Evolutionary conservation across 2,113 vertebrate genomes (phyloP), one percentile per base, ranked within the genome.

Genomic region (Rhinoderma darwinii): DNA sequence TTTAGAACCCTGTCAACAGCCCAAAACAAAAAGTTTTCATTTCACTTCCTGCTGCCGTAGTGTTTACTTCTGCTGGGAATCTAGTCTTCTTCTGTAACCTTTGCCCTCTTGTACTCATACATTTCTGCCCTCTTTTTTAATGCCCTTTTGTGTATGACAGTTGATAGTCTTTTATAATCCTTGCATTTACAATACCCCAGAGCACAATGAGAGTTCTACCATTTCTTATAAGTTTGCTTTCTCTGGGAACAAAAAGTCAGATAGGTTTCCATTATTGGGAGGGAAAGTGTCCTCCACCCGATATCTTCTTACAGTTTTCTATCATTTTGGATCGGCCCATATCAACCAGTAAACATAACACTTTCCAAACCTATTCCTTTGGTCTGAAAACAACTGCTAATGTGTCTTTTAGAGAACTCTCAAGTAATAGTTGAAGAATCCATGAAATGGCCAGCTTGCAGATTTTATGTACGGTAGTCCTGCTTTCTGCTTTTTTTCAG

Each of bases 281-380:
- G 63, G 84, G 35, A 66, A 25, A 50, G 76, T 56, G 50, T 18
- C 37, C 61, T 79, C 32, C 41, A 20, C 63, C 77, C 32, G 35
- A 72, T 80, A 80, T 86, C 84, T 39, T 32, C n/a, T 80, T 79
- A 68, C 84, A 66, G 18, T 37, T 18, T 50, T 44, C 61, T 47
- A 27, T 51, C 37, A 47, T 56, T 44, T 86, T 32, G 73, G 84
- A 80, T 70, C 59, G 76, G 47, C 72, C 32, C 25, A 72, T 47
- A 56, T 51, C 41, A 70, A 41, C 66, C 44, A 59, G 44, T 43
- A 81, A 41, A 70, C 76, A 81, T 32, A 15, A 56, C 8, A 47
- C 37, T 70, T 30, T 43, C 22, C 17, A 43, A 51, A 77, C 39
- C 27, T 3, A 44, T n/a, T n/a, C 3, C 39, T 41, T 73, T 27